Base-by-base conservation (phyloP, 2,113 vertebrate genomes). In the Heterochromis multidens region DNA sequence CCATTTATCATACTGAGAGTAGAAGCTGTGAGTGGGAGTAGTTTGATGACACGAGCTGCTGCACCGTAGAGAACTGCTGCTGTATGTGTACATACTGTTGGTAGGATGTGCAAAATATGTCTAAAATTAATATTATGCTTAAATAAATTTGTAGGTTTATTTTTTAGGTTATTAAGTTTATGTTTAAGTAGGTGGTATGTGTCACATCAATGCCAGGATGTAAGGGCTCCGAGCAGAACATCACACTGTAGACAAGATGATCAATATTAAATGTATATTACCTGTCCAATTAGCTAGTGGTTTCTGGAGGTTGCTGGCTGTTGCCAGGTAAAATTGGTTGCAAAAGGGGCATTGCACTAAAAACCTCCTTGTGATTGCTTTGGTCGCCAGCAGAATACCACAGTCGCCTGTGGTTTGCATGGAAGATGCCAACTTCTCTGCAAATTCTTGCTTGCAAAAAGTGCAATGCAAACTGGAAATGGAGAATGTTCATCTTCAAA, bases 1-100 rank as follows among this genome's bases (percentile, higher is more conserved):
- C 74, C 86, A 92, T 94, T 91, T 89, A 92, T 93, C 94, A 94
- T 61, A 79, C 80, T 74, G 83, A 86, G 83, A 87, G 85, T 74
- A 83, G 80, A 88, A 91, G 87, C 65, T 88, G 80, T 77, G 85
- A 88, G 84, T 84, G 90, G 92, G 89, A 86, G 90, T 70, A 54
- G 88, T 81, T 65, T 83, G 84, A 86, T 81, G 86, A 88, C 87
- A 92, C 37, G 88, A 83, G 70, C 84, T 72, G 81, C 87, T 86
- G 87, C 90, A n/a, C 77, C 62, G 56, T 74, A 80, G 76, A 60
- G 59, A 83, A 62, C 81, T 40, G 81, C 46, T 40, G 86, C 57
- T 83, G 57, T 46, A 56, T 76, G 60, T 78, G 78, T 81, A 60
- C 31, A 40, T 58, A 31, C 10, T 61, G 23, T 49, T 60, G 23